Evolutionary conservation across 35 echinoderm and acorn worm species (phyloP).

Genomic region (Hemicentrotus pulcherrimus): DNA sequence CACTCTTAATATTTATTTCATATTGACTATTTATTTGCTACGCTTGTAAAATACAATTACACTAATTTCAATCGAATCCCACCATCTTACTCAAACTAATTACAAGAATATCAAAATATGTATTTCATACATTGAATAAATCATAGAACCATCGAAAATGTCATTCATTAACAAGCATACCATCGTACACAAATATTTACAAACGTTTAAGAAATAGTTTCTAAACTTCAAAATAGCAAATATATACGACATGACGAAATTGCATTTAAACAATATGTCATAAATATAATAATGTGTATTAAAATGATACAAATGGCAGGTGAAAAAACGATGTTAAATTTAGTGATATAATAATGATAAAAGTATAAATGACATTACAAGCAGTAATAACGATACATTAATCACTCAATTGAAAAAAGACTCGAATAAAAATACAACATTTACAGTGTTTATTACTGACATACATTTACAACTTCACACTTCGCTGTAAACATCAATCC

Average conservation of each 20-base stretch:
- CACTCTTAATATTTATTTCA: background rate
- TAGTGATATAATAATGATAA: background rate
- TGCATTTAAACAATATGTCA: too few species aligned
- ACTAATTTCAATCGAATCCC: background rate
- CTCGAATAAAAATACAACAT: too few species aligned
- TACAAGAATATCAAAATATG: background rate
- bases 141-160: background rate
- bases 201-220: background rate
- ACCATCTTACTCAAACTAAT: background rate
- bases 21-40: background rate
- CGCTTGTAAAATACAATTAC: background rate
- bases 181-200: background rate
- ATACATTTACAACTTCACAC: too few species aligned
- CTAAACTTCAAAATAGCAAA: too few species aligned
- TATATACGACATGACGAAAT: too few species aligned
- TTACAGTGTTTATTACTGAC: too few species aligned
- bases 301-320: background rate
- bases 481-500: too few species aligned
- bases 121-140: background rate
- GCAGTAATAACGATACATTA: too few species aligned
- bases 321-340: background rate
- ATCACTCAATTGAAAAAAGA: too few species aligned
- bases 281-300: too few species aligned
- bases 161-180: background rate
- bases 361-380: too few species aligned